Conservation (phyloP, 1,140 invertebrate species). For the Drosophila kanapiae region DNA sequence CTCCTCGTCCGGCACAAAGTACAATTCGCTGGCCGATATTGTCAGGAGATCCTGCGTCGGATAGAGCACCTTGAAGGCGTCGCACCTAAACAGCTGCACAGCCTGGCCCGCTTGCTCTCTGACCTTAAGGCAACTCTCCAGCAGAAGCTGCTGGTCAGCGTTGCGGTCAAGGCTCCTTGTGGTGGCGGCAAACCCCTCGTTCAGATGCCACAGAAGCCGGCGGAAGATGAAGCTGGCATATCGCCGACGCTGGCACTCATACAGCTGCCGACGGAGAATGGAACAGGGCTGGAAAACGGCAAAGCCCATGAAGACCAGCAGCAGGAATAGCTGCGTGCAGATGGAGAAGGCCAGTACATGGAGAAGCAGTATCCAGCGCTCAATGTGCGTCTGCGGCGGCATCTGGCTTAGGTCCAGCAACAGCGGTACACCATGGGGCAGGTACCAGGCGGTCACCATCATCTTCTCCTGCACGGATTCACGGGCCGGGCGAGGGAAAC, state of each 20-base stretch:
- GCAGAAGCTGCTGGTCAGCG: conserved; percentile 12
- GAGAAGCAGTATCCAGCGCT: conserved; percentile 18
- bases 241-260: conserved; percentile 40
- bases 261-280: conserved; percentile 30
- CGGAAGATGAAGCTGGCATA: conserved; percentile 59
- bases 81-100: conserved; percentile 44
- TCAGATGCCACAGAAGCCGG: conserved; percentile 44
- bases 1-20: conserved; percentile 50
- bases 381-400: neutral
- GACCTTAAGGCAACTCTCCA: conserved; percentile 10
- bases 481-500: neutral
- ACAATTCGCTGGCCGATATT: conserved; percentile 29
- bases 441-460: conserved; percentile 5
- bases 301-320: conserved; percentile 42
- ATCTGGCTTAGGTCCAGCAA: neutral
- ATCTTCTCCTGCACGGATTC: neutral
- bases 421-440: neutral
- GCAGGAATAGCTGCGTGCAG: conserved; percentile 36
- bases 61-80: conserved; percentile 49
- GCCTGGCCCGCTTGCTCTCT: conserved; percentile 8
- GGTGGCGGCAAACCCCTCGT: conserved; percentile 6
- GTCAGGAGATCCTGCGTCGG: conserved; percentile 39
- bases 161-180: neutral
- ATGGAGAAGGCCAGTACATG: conserved; percentile 32
- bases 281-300: conserved; percentile 30